Conservation (phyloP, 2,113 vertebrate genomes). For the Stegastes partitus region DNA sequence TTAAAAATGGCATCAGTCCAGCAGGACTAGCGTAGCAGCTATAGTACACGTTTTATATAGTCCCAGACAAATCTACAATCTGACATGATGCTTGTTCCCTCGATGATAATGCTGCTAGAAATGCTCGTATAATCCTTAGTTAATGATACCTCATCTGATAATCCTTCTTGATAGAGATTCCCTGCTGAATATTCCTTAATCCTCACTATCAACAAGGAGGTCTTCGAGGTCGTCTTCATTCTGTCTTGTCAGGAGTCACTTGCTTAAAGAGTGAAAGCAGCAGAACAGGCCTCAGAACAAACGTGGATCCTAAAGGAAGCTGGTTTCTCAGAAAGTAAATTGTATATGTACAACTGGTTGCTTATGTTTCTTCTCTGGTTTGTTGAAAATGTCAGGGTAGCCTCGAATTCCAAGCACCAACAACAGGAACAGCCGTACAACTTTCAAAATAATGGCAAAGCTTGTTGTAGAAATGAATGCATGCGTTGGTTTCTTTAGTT, state of each 20-base stretch:
- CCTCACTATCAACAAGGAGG: slow-evolving; percentile 53
- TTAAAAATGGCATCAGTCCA: neutral
- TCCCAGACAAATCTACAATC: slow-evolving; percentile 1
- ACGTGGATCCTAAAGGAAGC: neutral
- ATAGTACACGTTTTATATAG: slow-evolving; percentile 2
- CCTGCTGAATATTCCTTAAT: slow-evolving; percentile 69
- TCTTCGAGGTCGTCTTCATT: slow-evolving; percentile 44
- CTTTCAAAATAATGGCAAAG: slow-evolving; percentile 1
- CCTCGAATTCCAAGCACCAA: neutral
- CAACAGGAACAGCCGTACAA: slow-evolving; percentile 1
- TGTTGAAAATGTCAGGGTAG: slow-evolving; percentile 15
- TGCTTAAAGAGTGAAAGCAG: slow-evolving; percentile 32
- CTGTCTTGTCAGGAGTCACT: slow-evolving; percentile 42
- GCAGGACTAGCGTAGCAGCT: neutral
- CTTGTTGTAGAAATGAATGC: neutral
- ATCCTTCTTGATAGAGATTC: slow-evolving; percentile 77
- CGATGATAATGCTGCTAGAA: slow-evolving; percentile 48
- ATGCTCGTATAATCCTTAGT: slow-evolving; percentile 70
- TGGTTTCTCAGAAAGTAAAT: slow-evolving; percentile 9
- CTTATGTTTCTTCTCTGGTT: slow-evolving; percentile 20
- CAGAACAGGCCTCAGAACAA: slow-evolving; percentile 6
- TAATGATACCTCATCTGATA: slow-evolving; percentile 84
- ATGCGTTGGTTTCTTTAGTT: neutral
- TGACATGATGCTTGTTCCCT: slow-evolving; percentile 37
- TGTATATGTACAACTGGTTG: slow-evolving; percentile 9